A percentile compares a stretch with the other conserved stretches of the same genome.
These are phyloP conservation scores for Pseudorhombus dupliciocellatus DNA, from an alignment of 2,113 vertebrate genomes.

Conservation along the genomic window DNA sequence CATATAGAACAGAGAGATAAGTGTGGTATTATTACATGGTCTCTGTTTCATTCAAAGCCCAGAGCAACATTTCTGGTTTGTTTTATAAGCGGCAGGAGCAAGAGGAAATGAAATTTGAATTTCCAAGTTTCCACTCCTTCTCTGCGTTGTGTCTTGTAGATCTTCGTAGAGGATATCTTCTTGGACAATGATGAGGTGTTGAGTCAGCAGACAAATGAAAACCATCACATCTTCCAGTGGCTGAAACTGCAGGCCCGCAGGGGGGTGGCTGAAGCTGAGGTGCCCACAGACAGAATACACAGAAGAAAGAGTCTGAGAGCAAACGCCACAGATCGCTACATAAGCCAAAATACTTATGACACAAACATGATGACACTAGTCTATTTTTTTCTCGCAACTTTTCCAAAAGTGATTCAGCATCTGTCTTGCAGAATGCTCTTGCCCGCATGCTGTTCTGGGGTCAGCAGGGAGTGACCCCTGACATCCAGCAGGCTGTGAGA, in stretches of 20 bases:
- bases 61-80: not conserved
- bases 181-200: slow-evolving; percentile 78
- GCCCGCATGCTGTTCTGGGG: slow-evolving; percentile 87
- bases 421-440: slow-evolving; percentile 75
- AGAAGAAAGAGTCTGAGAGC: not conserved
- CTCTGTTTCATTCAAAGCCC: slow-evolving; percentile 10
- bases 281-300: slow-evolving; percentile 25
- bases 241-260: slow-evolving; percentile 80
- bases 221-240: slow-evolving; percentile 85
- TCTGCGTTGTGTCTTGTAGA: slow-evolving; percentile 50
- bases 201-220: slow-evolving; percentile 76
- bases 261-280: slow-evolving; percentile 81
- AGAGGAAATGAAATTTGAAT: not conserved
- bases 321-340: too few species aligned
- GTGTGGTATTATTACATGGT: not conserved
- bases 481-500: slow-evolving; percentile 77
- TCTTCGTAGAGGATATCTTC: slow-evolving; percentile 79
- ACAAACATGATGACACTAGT: not conserved
- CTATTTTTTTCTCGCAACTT: not conserved
- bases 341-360: too few species aligned
- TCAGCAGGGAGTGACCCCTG: slow-evolving; percentile 81
- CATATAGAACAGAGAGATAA: not conserved
- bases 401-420: not conserved
- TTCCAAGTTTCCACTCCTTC: not conserved
- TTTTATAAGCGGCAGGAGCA: not conserved